Base-by-base conservation (phyloP, 2,888 invertebrate species). In the Nebria brevicollis region DNA sequence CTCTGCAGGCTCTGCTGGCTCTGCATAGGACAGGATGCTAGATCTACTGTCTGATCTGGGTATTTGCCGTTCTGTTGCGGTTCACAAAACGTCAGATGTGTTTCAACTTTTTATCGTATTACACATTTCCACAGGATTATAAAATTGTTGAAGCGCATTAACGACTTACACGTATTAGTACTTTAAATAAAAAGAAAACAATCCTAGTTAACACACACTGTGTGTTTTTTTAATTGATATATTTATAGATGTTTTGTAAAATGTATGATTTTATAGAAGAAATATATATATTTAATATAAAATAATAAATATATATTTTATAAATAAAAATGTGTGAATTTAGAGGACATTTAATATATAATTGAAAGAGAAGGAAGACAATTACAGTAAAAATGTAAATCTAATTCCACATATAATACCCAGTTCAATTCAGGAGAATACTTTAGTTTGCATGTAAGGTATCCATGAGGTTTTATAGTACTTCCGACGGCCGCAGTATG, bases 401-500 rank as follows among this genome's bases (percentile, higher is more conserved):
- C 13, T 54, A 54, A 54, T 54, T 54, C 54, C 8, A 54, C 54
- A 54, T 54, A 11, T 54, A 54, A 54, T 54, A 54, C 13, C 54
- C 54, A 54, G 8, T 54, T 54, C 8, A 7, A 54, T 11, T 54
- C 54, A 13, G 6, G 7, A 13, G 8, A 54, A 54, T 54, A 54
- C 54, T 54, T 54, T 54, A 13, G 70, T 70, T 34, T 70, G 70
- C 70, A 70, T 70, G 70, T 34, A 25, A 70, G 25, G 20, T 34
- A 34, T 26, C 70, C 70, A 70, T 70, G 34, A 70, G 13, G 70
- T 70, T 70, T 25, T 70, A 70, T 70, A 25, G 70, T 70, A 70
- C 70, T 25, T 70, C 70, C 70, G 70, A 70, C 70, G 70, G 25
- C 70, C 70, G 70, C 70, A 20, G 11, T 11, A 34, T 70, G 70